These are phyloP conservation scores for Yponomeuta cagnagella DNA, from an alignment of 2,888 invertebrate genomes.

Conservation along the genomic window DNA sequence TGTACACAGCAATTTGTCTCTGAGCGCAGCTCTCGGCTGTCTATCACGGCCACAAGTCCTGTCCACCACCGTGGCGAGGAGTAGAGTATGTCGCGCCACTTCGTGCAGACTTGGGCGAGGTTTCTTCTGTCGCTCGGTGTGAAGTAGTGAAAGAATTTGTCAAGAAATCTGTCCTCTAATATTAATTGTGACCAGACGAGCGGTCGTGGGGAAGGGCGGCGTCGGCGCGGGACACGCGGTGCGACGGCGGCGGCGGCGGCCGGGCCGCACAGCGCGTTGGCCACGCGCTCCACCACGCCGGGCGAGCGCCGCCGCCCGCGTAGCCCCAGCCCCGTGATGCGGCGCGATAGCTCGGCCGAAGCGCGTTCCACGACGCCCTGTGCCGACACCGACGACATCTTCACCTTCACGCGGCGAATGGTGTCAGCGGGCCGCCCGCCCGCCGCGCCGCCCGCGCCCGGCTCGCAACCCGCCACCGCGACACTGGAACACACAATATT, in stretches of 20 bases:
- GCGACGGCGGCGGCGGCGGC: slow-evolving; percentile 49
- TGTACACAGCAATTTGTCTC: slow-evolving; percentile 69
- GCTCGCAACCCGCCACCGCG: slow-evolving; percentile 71
- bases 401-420: slow-evolving; percentile 68
- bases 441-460: slow-evolving; percentile 50
- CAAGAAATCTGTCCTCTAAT: slow-evolving; percentile 89
- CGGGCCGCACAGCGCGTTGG: slow-evolving; percentile 89
- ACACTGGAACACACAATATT: slow-evolving; percentile 28
- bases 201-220: slow-evolving; percentile 73
- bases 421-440: slow-evolving; percentile 60
- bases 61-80: slow-evolving; percentile 92
- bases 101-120: slow-evolving; percentile 88
- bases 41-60: slow-evolving; percentile 88
- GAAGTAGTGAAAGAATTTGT: slow-evolving; percentile 89
- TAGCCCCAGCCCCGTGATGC: slow-evolving; percentile 88
- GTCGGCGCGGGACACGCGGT: slow-evolving; percentile 53
- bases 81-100: slow-evolving; percentile 93
- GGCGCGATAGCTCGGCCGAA: slow-evolving; percentile 91
- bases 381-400: slow-evolving; percentile 89
- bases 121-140: slow-evolving; percentile 84
- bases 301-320: slow-evolving; percentile 78
- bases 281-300: slow-evolving; percentile 90
- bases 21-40: slow-evolving; percentile 87
- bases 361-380: slow-evolving; percentile 95
- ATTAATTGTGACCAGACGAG: slow-evolving; percentile 84